Evolutionary conservation across 2,888 invertebrate species (phyloP), one percentile per base, ranked within the genome.

Genomic region (Trachelus tabidus): DNA sequence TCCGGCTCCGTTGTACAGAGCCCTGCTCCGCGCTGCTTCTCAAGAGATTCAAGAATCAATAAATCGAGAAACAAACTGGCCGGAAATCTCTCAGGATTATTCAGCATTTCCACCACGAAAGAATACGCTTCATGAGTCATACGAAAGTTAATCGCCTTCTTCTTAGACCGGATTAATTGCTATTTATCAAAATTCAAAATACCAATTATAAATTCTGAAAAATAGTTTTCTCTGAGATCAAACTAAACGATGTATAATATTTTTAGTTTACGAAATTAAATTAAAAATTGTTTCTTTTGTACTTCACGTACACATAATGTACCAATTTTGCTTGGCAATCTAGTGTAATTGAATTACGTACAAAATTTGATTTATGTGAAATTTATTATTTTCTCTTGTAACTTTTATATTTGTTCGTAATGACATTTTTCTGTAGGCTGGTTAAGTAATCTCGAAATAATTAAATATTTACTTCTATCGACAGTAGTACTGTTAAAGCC

Each of bases 1-100:
- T 76, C 87, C 87, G 30, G 73, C 86, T 73, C 81, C 87, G 3
- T 68, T 90, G 31, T 90, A 90, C 77, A 87, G 83, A 73, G 85
- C 83, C 4, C 75, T 90, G 12, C 77, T 90, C 69, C 86, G 83
- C 30, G 84, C 83, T 9, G 83, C 83, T 0, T 78, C 82, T 0
- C 84, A 83, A 69, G 84, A 86, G 74, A 81, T 83, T 75, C 85
- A 81, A n/a, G 83, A 82, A 31, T 56, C 76, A 2, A 69, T 84
- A n/a, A 81, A 84, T 35, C 83, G 79, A 34, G 80, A 80, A 31
- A 40, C 76, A 34, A 82, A 80, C 9, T 80, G 82, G 37, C 82
- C 81, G 4, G 87, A 77, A 12, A 73, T 81, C 2, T 82, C 82
- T 4, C 82, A 80, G 33, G 79, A 79, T 23, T 75, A 75, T 33